Conservation (phyloP, 2,888 invertebrate species). For the Patella depressa region DNA sequence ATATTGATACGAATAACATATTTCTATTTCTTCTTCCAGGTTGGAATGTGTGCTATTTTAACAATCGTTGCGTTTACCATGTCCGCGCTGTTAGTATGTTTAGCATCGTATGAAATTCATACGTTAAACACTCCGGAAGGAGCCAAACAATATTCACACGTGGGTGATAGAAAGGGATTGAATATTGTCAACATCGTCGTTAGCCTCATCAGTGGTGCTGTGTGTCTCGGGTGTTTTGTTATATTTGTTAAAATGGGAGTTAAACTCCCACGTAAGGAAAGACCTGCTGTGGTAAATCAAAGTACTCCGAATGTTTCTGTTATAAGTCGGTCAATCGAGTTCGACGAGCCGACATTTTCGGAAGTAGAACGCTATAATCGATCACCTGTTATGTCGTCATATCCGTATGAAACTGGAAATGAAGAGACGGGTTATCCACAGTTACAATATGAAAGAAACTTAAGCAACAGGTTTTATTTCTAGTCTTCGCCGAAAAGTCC, state of each 20-base stretch:
- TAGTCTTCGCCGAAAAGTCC: too few relatives aligned
- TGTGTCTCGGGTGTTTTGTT: not conserved
- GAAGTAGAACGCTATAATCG: too few relatives aligned
- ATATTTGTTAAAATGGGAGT: not conserved
- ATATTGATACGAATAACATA: too few relatives aligned
- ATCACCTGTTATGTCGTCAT: too few relatives aligned
- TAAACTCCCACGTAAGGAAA: not conserved
- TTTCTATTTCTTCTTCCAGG: not conserved
- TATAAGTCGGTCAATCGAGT: too few relatives aligned
- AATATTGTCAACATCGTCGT: not conserved
- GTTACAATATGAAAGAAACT: too few relatives aligned
- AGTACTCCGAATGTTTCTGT: too few relatives aligned
- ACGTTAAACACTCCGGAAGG: not conserved
- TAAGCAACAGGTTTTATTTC: too few relatives aligned
- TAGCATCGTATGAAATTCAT: not conserved
- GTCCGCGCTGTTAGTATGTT: not conserved
- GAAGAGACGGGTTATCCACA: too few relatives aligned
- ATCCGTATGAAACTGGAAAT: too few relatives aligned
- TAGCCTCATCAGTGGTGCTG: not conserved
- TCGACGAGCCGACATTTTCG: too few relatives aligned
- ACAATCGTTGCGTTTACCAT: not conserved
- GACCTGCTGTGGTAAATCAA: not conserved
- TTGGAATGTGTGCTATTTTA: not conserved
- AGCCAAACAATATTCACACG: not conserved
- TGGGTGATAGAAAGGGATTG: not conserved